These are phyloP conservation scores for Pharmacophagus antenor DNA, from an alignment of 2,888 invertebrate genomes.

Conservation along the genomic window DNA sequence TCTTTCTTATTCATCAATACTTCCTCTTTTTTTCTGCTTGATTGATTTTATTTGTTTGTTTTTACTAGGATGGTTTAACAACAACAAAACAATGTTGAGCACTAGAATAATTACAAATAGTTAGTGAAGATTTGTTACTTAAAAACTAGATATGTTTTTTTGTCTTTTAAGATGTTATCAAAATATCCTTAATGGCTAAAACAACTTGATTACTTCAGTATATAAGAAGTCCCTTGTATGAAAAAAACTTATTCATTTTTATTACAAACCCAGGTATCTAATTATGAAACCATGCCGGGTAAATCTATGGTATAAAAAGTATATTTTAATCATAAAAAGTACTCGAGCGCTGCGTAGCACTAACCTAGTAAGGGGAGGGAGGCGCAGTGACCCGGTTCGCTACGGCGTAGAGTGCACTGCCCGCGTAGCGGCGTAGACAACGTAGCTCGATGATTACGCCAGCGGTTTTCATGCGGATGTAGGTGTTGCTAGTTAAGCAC, in stretches of 20 bases:
- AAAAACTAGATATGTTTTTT: too few species aligned
- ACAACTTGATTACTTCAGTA: too few species aligned
- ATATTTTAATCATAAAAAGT: constrained; percentile 38
- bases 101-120: too few species aligned
- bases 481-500: constrained; percentile 34
- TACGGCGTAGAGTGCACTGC: constrained; percentile 71
- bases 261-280: not conserved
- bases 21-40: not conserved
- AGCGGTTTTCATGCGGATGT: constrained; percentile 35
- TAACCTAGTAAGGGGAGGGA: constrained; percentile 37
- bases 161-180: too few species aligned
- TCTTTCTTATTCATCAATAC: constrained; percentile 29
- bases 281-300: constrained; percentile 24
- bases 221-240: not conserved
- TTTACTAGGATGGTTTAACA: not conserved
- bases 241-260: not conserved
- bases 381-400: constrained; percentile 66
- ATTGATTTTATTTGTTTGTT: constrained; percentile 4
- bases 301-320: constrained; percentile 29
- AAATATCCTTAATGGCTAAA: too few species aligned
- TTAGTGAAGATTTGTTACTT: too few species aligned
- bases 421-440: constrained; percentile 51
- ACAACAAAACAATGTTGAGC: too few species aligned
- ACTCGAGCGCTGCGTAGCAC: constrained; percentile 31
- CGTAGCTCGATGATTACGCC: constrained; percentile 38